Percentiles rank a stretch among this genome's conserved stretches.
phyloP scores from a whole-genome alignment of 2,888 invertebrate genomes.

The Brachyopa scutellaris region DNA sequence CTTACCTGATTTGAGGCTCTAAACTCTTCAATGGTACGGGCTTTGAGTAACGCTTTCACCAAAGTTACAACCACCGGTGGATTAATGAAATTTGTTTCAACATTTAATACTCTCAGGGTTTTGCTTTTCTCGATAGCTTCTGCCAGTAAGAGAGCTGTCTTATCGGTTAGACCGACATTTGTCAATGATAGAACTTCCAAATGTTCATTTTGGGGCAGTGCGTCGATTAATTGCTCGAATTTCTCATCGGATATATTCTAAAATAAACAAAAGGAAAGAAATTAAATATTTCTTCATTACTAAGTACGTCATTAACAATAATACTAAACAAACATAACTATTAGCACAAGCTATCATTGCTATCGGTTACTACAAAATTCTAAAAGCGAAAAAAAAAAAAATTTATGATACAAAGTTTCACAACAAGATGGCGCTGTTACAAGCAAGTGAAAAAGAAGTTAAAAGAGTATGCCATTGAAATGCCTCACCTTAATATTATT shows the following conservation, averaged over 20 bases:
- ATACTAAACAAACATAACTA: too few species aligned
- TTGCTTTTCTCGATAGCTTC: constrained; percentile 92
- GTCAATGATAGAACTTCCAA: constrained; percentile 95
- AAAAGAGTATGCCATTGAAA: too few species aligned
- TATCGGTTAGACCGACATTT: constrained; percentile 96
- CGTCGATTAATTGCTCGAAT: constrained; percentile 93
- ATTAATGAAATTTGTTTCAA: constrained; percentile 98
- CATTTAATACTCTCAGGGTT: constrained; percentile 91
- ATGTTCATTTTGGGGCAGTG: constrained; percentile 93
- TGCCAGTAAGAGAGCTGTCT: constrained; percentile 90
- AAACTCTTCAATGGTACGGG: constrained; percentile 95
- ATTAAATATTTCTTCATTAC: too few species aligned
- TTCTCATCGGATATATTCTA: constrained; percentile 98
- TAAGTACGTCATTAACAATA: too few species aligned
- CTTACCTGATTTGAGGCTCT: constrained; percentile 98
- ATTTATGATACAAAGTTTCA: too few species aligned
- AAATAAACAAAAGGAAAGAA: constrained; percentile 76
- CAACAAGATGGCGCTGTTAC: too few species aligned
- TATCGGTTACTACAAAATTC: too few species aligned
- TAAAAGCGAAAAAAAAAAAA: too few species aligned
- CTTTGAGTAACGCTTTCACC: constrained; percentile 92
- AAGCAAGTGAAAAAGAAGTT: too few species aligned
- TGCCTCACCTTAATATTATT: constrained; percentile 99
- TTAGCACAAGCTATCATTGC: too few species aligned
- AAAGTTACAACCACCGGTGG: constrained; percentile 93